Evolutionary conservation across 2,888 invertebrate species (phyloP).

Genomic region (Morpho helenor): DNA sequence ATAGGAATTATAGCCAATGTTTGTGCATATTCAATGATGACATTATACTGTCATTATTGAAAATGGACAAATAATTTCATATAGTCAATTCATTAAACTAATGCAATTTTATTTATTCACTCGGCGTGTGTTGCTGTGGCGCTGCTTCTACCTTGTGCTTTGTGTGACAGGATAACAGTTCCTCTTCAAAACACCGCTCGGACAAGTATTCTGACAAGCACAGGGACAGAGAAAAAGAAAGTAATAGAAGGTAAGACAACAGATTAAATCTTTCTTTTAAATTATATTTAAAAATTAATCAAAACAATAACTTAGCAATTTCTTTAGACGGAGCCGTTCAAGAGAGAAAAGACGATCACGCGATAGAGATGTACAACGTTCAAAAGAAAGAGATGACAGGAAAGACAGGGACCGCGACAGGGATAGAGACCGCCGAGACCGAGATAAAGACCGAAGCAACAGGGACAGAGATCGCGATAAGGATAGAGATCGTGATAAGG

Average conservation of each 20-base stretch:
- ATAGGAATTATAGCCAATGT: conserved; percentile 52
- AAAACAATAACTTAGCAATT: background rate
- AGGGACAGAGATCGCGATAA: conserved; percentile 45
- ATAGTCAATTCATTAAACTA: conserved; percentile 64
- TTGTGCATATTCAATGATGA: conserved; percentile 57
- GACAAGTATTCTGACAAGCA: conserved; percentile 78
- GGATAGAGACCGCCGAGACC: conserved; percentile 42
- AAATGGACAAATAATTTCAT: conserved; percentile 53
- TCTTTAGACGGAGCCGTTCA: conserved; percentile 60
- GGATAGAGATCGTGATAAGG: conserved; percentile 42
- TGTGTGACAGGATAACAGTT: conserved; percentile 80
- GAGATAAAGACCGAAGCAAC: conserved; percentile 45
- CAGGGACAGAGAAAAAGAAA: conserved; percentile 67
- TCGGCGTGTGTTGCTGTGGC: conserved; percentile 80
- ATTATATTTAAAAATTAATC: background rate
- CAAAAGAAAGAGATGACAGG: conserved; percentile 75
- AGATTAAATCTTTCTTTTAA: background rate
- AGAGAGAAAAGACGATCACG: conserved; percentile 74
- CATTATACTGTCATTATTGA: conserved; percentile 43
- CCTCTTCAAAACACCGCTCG: conserved; percentile 76
- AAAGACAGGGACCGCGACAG: conserved; percentile 48
- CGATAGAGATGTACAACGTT: conserved; percentile 80
- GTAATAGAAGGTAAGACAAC: conserved; percentile 53
- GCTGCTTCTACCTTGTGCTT: conserved; percentile 81
- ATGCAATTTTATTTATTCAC: conserved; percentile 77